Base-by-base conservation (phyloP, 2,113 vertebrate genomes). In the Scortum barcoo region DNA sequence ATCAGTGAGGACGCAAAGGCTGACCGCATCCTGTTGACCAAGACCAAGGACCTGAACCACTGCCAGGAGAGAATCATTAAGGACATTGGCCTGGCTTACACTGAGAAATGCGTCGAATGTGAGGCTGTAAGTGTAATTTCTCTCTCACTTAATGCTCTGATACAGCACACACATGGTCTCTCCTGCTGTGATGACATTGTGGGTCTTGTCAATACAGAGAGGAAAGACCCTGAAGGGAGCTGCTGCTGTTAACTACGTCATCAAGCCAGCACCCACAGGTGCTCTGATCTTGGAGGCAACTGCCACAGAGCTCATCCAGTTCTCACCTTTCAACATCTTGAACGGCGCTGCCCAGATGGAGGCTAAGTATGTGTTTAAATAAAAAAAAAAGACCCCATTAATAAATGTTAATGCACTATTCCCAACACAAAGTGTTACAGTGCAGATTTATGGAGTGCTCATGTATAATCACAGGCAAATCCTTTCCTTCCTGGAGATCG, bases 41-140 rank as follows among this genome's bases (percentile, higher is more conserved):
- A 95, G 87, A 94, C 94, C 38, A 95, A 95, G 69, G 96, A 98
- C 85, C 81, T 96, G 71, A 95, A 89, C 72, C 90, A 94, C 9
- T 97, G 97, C 85, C 93, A 96, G 72, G 93, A 96, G n/a, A 96
- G 93, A 83, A 90, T 94, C 73, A 19, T 73, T 13, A 95, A 93
- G 86, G 94, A 94, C 1, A 58, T 95, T 5, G 96, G 96, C 46
- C 83, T 94, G 83, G 88, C 93, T 75, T 96, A 95, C 63, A 7
- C 92, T n/a, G 90, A 96, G 12, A 88, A 36, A 67, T 95, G 93
- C 44, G 54, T 11, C 16, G 92, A 92, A 1, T 96, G 94, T 38
- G 2, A 81, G 6, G 54, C 78, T 93, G 96, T 96, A 84, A 86
- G 93, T 74, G 22, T 7, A 58, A 17, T 19, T 74, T 67, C 17